Conservation (phyloP, 2,888 invertebrate genomes). For the Lasioglossum oenotherae region DNA sequence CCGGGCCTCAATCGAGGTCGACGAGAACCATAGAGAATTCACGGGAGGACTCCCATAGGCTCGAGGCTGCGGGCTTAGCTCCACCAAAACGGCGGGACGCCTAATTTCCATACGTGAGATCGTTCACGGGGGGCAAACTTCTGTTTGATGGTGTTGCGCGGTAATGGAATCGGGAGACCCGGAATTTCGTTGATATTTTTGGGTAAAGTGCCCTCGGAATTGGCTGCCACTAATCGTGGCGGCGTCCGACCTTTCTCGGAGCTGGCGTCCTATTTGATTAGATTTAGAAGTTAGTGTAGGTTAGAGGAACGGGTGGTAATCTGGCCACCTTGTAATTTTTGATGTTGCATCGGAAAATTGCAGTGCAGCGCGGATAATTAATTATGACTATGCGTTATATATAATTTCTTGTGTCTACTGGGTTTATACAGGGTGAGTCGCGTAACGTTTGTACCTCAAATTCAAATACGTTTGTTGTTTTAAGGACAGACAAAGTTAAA, state of each 20-base stretch:
- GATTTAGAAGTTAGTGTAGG: background rate
- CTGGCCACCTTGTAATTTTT: no score
- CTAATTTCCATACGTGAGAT: slow-evolving; percentile 41
- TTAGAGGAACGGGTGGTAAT: no score
- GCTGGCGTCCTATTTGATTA: background rate
- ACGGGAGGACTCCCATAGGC: background rate
- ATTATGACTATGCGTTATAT: no score
- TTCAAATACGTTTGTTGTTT: no score
- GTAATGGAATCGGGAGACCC: slow-evolving; percentile 24
- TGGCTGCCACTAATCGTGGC: background rate
- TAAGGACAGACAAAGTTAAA: no score
- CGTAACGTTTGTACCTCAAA: no score
- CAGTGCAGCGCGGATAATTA: no score
- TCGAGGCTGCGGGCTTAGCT: slow-evolving; percentile 3
- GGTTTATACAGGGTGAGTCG: no score
- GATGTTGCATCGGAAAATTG: no score
- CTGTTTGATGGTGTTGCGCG: slow-evolving; percentile 33
- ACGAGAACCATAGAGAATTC: background rate
- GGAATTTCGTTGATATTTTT: background rate
- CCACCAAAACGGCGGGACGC: slow-evolving; percentile 17
- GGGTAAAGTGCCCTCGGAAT: background rate
- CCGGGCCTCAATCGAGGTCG: slow-evolving; percentile 50
- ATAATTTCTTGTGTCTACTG: no score
- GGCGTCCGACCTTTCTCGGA: background rate
- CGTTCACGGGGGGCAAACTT: slow-evolving; percentile 17